Evolutionary conservation across 2,113 vertebrate genomes (phyloP).

Genomic region (Bos indicus): DNA sequence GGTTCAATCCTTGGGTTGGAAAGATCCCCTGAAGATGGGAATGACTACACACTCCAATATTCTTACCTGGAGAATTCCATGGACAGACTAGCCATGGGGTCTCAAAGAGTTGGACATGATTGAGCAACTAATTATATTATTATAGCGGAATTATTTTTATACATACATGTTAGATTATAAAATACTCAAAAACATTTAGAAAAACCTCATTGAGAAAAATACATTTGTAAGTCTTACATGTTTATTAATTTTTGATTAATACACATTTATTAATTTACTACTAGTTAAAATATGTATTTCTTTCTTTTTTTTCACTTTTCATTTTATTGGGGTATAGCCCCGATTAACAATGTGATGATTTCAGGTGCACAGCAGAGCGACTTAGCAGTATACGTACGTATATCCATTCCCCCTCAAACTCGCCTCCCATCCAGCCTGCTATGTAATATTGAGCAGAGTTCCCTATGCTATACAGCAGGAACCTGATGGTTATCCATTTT

Average conservation of each 20-base stretch:
- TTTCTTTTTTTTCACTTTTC: not conserved
- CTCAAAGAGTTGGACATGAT: not conserved
- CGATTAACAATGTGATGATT: not conserved
- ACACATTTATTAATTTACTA: not conserved
- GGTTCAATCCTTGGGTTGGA: not conserved
- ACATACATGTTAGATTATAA: not conserved
- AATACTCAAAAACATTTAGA: not conserved
- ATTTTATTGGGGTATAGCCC: not conserved
- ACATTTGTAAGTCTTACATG: not conserved
- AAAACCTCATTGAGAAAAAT: not conserved
- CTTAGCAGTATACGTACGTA: not conserved
- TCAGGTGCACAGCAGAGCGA: not conserved
- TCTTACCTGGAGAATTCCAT: not conserved
- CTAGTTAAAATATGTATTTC: not conserved
- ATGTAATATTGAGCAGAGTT: not conserved
- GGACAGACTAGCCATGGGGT: not conserved
- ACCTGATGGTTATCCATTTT: not conserved
- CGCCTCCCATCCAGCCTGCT: not conserved
- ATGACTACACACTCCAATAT: not conserved
- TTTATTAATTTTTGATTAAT: not conserved
- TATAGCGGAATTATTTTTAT: not conserved
- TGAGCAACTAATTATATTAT: not conserved
- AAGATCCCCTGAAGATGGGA: not conserved
- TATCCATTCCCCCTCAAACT: not conserved
- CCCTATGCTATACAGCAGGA: not conserved